Conservation (phyloP, 2,888 invertebrate species). For the Leistus spinibarbis region DNA sequence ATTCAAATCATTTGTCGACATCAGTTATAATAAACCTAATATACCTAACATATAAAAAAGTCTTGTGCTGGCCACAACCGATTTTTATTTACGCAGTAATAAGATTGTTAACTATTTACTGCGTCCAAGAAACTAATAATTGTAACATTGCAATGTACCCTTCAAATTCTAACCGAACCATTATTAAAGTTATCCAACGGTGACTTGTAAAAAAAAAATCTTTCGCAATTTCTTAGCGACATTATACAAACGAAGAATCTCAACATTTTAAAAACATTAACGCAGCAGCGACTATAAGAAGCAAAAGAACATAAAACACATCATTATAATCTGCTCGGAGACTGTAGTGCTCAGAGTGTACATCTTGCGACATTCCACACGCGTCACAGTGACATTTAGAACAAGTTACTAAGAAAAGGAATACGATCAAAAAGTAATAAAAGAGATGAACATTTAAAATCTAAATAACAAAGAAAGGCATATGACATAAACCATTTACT, state of each 20-base stretch:
- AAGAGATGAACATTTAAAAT: background rate
- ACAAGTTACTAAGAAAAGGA: background rate
- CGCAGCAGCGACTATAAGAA: background rate
- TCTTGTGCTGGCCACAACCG: too few species aligned
- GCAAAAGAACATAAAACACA: background rate
- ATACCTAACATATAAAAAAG: too few species aligned
- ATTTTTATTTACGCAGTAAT: too few species aligned
- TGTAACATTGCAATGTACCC: background rate
- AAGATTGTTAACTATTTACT: too few species aligned
- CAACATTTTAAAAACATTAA: background rate
- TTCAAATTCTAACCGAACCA: background rate
- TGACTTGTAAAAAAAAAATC: background rate
- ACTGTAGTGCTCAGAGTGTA: background rate
- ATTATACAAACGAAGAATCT: background rate
- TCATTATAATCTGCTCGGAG: background rate
- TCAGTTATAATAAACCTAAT: too few species aligned
- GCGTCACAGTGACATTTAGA: background rate
- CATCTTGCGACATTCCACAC: constrained; percentile 1
- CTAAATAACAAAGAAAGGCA: background rate
- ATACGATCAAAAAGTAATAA: background rate
- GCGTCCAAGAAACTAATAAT: too few species aligned
- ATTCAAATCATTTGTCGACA: too few species aligned
- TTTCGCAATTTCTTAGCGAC: background rate
- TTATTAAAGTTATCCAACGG: background rate
- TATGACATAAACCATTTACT: too few species aligned